A percentile compares a stretch with the other conserved stretches of the same genome.
These are phyloP conservation scores for Hirudo medicinalis DNA, from an alignment of 1,140 invertebrate genomes.

Conservation along the genomic window DNA sequence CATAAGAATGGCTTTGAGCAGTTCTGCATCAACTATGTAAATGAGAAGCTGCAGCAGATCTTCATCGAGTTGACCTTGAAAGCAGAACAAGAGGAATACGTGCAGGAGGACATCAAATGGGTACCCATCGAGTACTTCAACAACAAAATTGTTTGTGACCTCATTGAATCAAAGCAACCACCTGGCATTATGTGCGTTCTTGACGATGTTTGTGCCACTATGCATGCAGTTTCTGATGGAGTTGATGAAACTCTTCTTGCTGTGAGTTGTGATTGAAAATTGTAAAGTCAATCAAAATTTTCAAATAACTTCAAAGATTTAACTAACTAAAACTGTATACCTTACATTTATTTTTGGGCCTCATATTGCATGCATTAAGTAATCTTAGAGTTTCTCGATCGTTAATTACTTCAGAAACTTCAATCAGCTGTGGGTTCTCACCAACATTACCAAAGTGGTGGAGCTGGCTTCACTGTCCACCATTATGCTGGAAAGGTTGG, in stretches of 20 bases:
- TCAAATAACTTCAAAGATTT: neutral
- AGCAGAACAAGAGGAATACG: constrained; percentile 59
- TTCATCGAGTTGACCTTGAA: constrained; percentile 63
- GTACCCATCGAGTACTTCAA: constrained; percentile 62
- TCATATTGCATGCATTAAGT: neutral
- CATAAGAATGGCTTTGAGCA: constrained; percentile 60
- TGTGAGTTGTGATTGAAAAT: constrained; percentile 21
- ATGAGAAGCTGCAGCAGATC: constrained; percentile 66
- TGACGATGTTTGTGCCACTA: constrained; percentile 61
- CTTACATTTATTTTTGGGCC: neutral
- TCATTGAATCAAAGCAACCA: constrained; percentile 49
- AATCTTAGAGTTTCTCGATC: neutral
- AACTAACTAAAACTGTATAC: neutral
- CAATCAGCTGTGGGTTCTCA: constrained; percentile 45
- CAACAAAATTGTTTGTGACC: constrained; percentile 58
- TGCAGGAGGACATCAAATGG: constrained; percentile 59
- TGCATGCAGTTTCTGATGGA: constrained; percentile 56
- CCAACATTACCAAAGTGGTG: constrained; percentile 51
- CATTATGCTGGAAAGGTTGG: constrained; percentile 58
- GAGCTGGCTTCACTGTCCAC: constrained; percentile 53
- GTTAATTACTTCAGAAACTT: constrained; percentile 46
- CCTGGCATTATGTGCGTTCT: constrained; percentile 51
- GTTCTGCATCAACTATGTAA: constrained; percentile 90
- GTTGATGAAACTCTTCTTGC: constrained; percentile 47
- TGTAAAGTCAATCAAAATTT: neutral